phyloP scores from a whole-genome alignment of 2,797 vertebrate genomes.

The Eulemur albifrons region DNA sequence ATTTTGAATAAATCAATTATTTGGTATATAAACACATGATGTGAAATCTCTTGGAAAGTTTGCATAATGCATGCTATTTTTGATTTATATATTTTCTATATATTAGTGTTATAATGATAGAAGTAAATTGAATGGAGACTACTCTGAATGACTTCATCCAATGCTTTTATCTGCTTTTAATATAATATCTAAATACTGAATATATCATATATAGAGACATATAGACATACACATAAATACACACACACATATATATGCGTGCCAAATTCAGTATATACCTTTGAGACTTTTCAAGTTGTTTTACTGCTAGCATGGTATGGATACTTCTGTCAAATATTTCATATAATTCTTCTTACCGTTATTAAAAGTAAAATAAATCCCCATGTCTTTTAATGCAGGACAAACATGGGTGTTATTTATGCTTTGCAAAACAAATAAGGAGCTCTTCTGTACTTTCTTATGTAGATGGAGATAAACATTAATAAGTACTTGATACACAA shows the following conservation, averaged over 20 bases:
- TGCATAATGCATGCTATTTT: neutral
- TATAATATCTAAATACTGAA: neutral
- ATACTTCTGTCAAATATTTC: neutral
- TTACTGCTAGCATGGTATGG: neutral
- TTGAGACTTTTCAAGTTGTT: neutral
- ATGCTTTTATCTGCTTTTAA: conserved; percentile 10
- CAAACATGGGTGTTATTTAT: neutral
- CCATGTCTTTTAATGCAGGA: neutral
- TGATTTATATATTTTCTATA: neutral
- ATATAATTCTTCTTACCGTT: neutral
- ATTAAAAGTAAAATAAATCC: neutral
- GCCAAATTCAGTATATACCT: neutral
- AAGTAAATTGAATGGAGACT: neutral
- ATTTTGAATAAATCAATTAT: neutral
- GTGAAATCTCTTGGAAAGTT: neutral
- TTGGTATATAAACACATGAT: neutral
- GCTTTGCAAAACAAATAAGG: neutral
- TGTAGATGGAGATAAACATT: neutral
- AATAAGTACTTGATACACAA: neutral
- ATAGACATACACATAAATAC: neutral
- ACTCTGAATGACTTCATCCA: neutral
- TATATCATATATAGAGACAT: neutral
- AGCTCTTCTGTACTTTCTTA: neutral
- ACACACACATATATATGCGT: neutral
- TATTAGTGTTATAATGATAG: neutral